Conservation (phyloP, 1,140 invertebrate species). For the Caenorhabditis tropicalis region DNA sequence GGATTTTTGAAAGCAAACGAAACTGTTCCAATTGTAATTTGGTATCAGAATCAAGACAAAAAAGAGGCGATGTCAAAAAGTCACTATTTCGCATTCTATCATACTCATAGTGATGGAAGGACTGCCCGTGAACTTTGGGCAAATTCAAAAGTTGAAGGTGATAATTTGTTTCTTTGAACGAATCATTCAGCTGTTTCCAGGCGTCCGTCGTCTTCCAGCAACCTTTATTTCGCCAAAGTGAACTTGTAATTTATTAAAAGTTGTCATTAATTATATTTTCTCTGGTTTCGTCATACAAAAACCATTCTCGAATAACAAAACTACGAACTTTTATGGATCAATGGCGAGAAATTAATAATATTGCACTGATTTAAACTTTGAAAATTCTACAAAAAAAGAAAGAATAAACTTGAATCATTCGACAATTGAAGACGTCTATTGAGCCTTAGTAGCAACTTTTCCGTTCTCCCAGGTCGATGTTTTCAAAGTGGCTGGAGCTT, state of each 20-base stretch:
- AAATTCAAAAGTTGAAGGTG: constrained; percentile 8
- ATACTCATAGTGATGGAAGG: constrained; percentile 3
- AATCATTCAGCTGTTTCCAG: background rate
- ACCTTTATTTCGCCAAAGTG: background rate
- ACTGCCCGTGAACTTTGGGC: constrained; percentile 20
- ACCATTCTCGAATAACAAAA: background rate
- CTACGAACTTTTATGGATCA: background rate
- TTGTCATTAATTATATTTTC: no score
- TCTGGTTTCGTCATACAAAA: no score
- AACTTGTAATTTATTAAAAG: no score
- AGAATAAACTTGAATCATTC: no score
- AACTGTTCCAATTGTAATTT: constrained; percentile 20
- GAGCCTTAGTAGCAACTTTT: constrained; percentile 21
- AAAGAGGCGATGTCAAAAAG: background rate
- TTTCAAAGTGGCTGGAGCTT: constrained; percentile 39
- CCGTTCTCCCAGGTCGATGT: constrained; percentile 41
- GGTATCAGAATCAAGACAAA: constrained; percentile 43
- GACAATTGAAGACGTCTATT: background rate
- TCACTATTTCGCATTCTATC: constrained; percentile 51
- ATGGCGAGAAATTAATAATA: background rate
- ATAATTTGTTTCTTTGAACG: background rate
- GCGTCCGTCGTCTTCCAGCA: constrained; percentile 36
- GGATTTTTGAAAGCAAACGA: constrained; percentile 43
- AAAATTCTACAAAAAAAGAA: background rate
- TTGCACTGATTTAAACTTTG: background rate